Conservation (phyloP, 2,113 vertebrate genomes). For the Oreochromis niloticus region DNA sequence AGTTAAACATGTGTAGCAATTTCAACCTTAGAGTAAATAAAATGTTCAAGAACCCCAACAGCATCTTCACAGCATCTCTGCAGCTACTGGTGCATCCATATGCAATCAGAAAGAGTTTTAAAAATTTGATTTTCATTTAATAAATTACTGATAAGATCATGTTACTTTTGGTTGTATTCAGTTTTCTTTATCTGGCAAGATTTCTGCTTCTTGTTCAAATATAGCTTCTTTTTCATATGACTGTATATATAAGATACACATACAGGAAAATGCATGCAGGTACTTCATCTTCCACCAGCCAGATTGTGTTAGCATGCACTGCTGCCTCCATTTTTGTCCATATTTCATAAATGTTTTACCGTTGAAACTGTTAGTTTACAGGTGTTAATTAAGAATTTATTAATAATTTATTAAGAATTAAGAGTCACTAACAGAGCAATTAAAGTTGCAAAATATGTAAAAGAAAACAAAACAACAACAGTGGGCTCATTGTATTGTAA, state of each 20-base stretch:
- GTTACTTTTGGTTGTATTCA: neutral
- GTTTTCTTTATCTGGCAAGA: neutral
- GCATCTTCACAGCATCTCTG: neutral
- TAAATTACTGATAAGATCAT: neutral
- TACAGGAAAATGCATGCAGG: neutral
- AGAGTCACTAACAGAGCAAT: neutral
- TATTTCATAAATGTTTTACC: neutral
- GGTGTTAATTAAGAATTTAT: neutral
- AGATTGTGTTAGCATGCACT: neutral
- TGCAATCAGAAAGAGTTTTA: neutral
- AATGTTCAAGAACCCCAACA: neutral
- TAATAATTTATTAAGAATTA: neutral
- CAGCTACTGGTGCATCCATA: accelerated
- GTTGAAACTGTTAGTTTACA: neutral
- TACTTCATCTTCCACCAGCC: neutral
- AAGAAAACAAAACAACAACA: neutral
- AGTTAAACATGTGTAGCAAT: neutral
- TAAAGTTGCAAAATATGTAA: neutral
- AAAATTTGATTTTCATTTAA: neutral
- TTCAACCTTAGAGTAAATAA: neutral
- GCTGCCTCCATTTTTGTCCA: neutral
- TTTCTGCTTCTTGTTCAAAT: neutral
- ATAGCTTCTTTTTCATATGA: neutral
- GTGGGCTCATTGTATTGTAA: neutral
- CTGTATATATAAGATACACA: neutral